Percentiles rank a stretch among this genome's conserved stretches.
Conservation (phyloP, 2,113 vertebrate genomes). For the Otocyon megalotis region DNA sequence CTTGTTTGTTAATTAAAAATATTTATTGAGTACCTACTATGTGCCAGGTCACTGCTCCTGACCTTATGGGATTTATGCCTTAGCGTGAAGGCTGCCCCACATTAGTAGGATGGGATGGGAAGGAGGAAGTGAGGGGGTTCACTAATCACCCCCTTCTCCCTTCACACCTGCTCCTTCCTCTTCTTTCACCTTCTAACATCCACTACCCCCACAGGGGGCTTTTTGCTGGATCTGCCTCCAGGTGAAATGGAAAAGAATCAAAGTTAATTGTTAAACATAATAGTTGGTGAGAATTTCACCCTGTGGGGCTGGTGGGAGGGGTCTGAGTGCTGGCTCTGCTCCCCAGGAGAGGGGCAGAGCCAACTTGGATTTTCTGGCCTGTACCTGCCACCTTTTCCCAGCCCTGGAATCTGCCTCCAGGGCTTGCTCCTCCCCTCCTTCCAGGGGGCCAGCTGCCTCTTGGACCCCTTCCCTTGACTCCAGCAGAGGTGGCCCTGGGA, state of each 20-base stretch:
- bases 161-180: neutral
- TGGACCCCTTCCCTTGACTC: slow-evolving; percentile 46
- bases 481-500: slow-evolving; percentile 63
- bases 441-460: neutral
- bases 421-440: neutral
- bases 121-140: neutral
- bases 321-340: neutral
- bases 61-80: neutral
- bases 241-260: slow-evolving; percentile 67
- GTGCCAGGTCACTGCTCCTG: neutral
- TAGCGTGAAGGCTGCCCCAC: neutral
- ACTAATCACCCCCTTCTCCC: neutral
- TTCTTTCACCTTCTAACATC: neutral
- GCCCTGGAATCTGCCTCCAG: neutral
- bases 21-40: slow-evolving; percentile 8
- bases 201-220: neutral
- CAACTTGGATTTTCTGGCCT: slow-evolving; percentile 60
- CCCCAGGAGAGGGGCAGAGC: neutral
- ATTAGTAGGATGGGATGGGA: neutral
- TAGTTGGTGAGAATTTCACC: slow-evolving; percentile 51
- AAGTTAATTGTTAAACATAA: slow-evolving; percentile 84
- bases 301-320: neutral
- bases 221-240: slow-evolving; percentile 47
- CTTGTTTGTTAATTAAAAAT: slow-evolving; percentile 48
- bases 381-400: slow-evolving; percentile 41